Evolutionary conservation across 2,113 vertebrate species (phyloP).

Genomic region (Tyrannus savana): DNA sequence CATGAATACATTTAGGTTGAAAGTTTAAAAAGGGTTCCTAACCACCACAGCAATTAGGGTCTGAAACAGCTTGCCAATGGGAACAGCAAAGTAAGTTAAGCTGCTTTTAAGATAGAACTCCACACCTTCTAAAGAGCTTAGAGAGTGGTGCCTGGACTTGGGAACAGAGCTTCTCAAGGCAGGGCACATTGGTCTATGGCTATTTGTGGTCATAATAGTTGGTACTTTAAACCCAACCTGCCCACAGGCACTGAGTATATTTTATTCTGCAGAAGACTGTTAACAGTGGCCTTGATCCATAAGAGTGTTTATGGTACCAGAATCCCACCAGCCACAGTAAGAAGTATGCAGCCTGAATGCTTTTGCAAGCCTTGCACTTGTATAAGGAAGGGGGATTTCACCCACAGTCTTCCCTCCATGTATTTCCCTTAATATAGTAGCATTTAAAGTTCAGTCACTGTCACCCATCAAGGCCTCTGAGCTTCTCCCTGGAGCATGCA

Average conservation of each 20-base stretch:
- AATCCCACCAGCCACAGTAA: neutral
- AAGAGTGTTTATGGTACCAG: neutral
- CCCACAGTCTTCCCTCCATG: neutral
- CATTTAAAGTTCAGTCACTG: neutral
- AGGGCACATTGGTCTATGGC: neutral
- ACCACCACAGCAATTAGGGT: neutral
- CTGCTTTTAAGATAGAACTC: neutral
- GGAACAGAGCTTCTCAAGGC: neutral
- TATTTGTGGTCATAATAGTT: neutral
- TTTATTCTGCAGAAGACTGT: neutral
- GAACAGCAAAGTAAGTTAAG: neutral
- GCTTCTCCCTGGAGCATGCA: neutral
- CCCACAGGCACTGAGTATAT: neutral
- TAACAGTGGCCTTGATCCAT: neutral
- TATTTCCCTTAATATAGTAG: neutral
- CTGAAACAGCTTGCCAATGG: neutral
- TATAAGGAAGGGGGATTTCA: neutral
- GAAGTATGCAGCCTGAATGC: neutral
- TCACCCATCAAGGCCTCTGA: neutral
- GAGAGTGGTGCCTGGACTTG: neutral
- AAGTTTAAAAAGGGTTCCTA: constrained; percentile 30
- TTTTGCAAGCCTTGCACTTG: neutral
- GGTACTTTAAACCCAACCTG: neutral
- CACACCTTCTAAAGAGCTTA: neutral
- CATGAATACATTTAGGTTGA: constrained; percentile 14